Conservation (phyloP, 1,140 invertebrate species). For the Cyclargus thomasi region DNA sequence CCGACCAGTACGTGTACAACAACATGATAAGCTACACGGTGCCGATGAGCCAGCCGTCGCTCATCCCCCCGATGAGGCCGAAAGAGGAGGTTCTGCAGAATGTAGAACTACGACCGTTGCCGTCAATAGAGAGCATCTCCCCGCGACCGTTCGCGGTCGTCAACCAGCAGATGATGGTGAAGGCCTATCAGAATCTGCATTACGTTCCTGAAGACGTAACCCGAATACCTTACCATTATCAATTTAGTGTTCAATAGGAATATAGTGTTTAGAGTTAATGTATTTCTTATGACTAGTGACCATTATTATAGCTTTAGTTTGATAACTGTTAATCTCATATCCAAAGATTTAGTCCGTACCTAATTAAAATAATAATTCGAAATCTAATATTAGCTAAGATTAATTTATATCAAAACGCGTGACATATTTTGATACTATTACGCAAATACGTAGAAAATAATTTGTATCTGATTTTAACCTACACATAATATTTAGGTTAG, state of each 20-base stretch:
- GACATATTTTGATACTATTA: too few relatives aligned
- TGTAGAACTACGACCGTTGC: slow-evolving; percentile 55
- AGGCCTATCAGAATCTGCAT: slow-evolving; percentile 69
- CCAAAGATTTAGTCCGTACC: neutral
- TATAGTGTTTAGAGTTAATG: slow-evolving; percentile 16
- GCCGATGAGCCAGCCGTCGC: slow-evolving; percentile 58
- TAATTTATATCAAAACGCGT: too few relatives aligned
- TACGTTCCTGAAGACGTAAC: slow-evolving; percentile 61
- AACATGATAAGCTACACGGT: slow-evolving; percentile 64
- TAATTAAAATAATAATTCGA: too few relatives aligned
- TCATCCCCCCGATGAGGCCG: slow-evolving; percentile 46
- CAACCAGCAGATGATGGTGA: slow-evolving; percentile 73
- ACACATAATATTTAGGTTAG: too few relatives aligned
- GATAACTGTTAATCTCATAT: neutral
- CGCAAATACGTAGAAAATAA: too few relatives aligned
- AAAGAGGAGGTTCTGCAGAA: slow-evolving; percentile 53
- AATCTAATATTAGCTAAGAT: too few relatives aligned
- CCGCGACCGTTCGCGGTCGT: slow-evolving; percentile 64
- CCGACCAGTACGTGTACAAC: slow-evolving; percentile 60
- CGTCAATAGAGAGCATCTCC: slow-evolving; percentile 67
- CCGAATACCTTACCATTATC: slow-evolving; percentile 63
- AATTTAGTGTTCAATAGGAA: slow-evolving; percentile 60
- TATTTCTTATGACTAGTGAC: neutral
- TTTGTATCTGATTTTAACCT: too few relatives aligned
- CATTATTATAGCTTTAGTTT: neutral